Evolutionary conservation across 1,140 invertebrate genomes (phyloP).

Genomic region (Lasioglossum albipes): DNA sequence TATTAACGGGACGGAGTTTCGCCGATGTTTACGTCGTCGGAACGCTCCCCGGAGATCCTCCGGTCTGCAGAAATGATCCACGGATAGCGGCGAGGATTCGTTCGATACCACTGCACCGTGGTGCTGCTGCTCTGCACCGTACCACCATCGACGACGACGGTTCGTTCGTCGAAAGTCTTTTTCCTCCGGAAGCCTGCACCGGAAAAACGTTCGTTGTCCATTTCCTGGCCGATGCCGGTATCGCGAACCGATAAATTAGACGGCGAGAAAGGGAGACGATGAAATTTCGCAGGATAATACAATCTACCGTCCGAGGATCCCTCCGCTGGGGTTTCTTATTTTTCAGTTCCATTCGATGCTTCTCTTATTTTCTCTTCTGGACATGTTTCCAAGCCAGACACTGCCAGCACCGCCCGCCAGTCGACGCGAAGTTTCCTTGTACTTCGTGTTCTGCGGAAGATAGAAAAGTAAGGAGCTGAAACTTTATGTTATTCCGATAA

Average conservation of each 20-base stretch:
- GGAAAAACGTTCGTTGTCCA: slow-evolving; percentile 27
- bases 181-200: not conserved
- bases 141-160: not conserved
- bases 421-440: not conserved
- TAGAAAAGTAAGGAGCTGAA: not conserved
- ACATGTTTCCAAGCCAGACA: no score
- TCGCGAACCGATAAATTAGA: slow-evolving; percentile 40
- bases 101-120: not conserved
- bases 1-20: no score
- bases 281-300: slow-evolving; percentile 43
- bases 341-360: slow-evolving; percentile 24
- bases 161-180: slow-evolving; percentile 1
- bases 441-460: not conserved
- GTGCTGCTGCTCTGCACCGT: no score
- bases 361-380: not conserved
- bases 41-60: no score
- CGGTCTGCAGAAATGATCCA: no score
- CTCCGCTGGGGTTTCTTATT: slow-evolving; percentile 35
- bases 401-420: no score
- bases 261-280: slow-evolving; percentile 23
- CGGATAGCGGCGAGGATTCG: not conserved
- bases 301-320: slow-evolving; percentile 33
- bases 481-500: no score
- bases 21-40: no score
- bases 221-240: slow-evolving; percentile 25